These are phyloP conservation scores for Diarsia brunnea DNA, from an alignment of 2,888 invertebrate species.

Conservation along the genomic window DNA sequence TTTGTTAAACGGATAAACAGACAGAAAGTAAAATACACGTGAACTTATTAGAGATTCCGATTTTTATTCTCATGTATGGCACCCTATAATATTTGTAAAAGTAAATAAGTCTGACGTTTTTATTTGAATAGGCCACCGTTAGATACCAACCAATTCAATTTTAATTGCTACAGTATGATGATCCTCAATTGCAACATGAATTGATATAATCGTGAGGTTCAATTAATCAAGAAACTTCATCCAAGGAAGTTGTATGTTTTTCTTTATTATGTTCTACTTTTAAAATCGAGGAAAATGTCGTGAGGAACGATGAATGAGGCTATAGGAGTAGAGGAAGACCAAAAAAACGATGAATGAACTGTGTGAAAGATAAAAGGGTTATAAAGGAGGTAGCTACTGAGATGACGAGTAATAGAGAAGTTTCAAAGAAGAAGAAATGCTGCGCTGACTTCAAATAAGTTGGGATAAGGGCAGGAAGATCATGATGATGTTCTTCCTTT, in stretches of 20 bases:
- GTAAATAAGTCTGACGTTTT: no score
- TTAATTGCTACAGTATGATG: not conserved
- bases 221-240: not conserved
- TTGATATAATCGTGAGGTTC: not conserved
- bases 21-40: no score
- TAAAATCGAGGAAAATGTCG: no score
- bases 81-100: not conserved
- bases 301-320: no score
- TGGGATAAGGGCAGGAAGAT: not conserved
- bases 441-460: not conserved
- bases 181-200: not conserved
- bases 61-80: not conserved
- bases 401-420: conserved; percentile 1
- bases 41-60: no score
- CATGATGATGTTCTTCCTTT: no score
- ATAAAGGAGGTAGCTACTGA: not conserved
- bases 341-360: not conserved
- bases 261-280: not conserved
- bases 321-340: not conserved
- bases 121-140: not conserved
- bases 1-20: no score
- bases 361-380: no score
- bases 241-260: not conserved
- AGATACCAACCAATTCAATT: not conserved
- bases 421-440: not conserved